phyloP scores from a whole-genome alignment of 2,888 invertebrate genomes.

The Ligdia adustata region DNA sequence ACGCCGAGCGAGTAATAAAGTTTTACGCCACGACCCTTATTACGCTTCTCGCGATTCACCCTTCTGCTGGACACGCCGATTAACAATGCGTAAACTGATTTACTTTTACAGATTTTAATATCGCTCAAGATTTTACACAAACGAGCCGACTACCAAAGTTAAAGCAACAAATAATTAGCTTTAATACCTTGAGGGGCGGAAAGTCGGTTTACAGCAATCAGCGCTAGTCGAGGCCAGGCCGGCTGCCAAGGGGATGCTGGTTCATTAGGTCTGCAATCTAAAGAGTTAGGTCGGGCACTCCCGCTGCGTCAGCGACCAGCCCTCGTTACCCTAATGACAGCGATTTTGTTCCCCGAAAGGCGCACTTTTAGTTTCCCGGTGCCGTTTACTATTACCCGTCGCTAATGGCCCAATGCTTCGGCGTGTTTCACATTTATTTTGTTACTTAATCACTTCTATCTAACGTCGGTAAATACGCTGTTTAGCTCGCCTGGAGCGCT shows the following conservation, averaged over 20 bases:
- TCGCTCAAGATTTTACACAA: slow-evolving; percentile 20
- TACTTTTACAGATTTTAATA: slow-evolving; percentile 43
- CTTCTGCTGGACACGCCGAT: slow-evolving; percentile 64
- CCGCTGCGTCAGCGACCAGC: slow-evolving; percentile 71
- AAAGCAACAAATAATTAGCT: slow-evolving; percentile 42
- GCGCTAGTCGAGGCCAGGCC: slow-evolving; percentile 49
- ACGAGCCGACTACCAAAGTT: slow-evolving; percentile 36
- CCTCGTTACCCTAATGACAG: slow-evolving; percentile 81
- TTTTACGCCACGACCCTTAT: slow-evolving; percentile 72
- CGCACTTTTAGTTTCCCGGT: slow-evolving; percentile 73
- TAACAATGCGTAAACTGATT: slow-evolving; percentile 74
- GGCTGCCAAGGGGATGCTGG: slow-evolving; percentile 62
- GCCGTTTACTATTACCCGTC: slow-evolving; percentile 73
- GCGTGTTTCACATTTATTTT: slow-evolving; percentile 64
- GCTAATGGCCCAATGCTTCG: slow-evolving; percentile 73
- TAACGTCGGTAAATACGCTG: slow-evolving; percentile 42
- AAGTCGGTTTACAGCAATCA: slow-evolving; percentile 53
- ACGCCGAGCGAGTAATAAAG: slow-evolving; percentile 69
- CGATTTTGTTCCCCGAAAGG: slow-evolving; percentile 73
- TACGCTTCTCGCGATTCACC: slow-evolving; percentile 60
- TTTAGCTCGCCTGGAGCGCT: slow-evolving; percentile 17
- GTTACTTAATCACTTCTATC: slow-evolving; percentile 58
- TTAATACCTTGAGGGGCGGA: slow-evolving; percentile 47
- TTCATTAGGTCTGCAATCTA: slow-evolving; percentile 74
- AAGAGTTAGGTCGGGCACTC: slow-evolving; percentile 67